Conservation (phyloP, 2,888 invertebrate species). For the Pseudococcus longispinus region DNA sequence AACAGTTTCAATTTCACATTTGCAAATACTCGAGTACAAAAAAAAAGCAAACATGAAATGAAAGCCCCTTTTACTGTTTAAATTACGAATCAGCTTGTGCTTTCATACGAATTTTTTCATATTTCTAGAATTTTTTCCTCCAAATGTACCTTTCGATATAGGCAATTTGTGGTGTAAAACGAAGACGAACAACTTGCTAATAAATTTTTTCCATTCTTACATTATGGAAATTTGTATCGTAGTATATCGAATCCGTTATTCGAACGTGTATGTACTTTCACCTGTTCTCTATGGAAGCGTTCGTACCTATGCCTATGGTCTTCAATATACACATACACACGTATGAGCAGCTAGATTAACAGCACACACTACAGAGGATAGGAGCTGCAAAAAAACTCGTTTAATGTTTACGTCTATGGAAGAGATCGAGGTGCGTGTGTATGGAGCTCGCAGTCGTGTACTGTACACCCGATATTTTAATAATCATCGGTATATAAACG, state of each 20-base stretch:
- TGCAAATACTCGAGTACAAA: not conserved
- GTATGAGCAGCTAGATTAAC: not conserved
- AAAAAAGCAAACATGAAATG: not conserved
- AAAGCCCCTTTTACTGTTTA: not conserved
- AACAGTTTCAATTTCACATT: not conserved
- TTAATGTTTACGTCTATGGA: not conserved
- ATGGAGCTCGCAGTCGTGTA: conserved; percentile 9
- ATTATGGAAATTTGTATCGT: conserved; percentile 18
- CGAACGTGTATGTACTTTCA: conserved; percentile 21
- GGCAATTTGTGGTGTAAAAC: not conserved
- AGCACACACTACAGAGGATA: not conserved
- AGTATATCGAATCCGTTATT: conserved; percentile 12
- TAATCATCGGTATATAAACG: not conserved
- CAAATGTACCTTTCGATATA: not conserved
- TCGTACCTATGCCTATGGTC: not conserved
- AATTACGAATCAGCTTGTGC: not conserved
- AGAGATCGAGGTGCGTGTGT: not conserved
- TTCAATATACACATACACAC: not conserved
- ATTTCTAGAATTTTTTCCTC: not conserved
- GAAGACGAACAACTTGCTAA: not conserved
- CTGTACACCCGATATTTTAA: not conserved
- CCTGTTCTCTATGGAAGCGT: not conserved
- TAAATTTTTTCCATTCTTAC: not conserved
- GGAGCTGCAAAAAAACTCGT: not conserved
- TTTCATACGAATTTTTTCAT: not conserved